phyloP scores from a whole-genome alignment of 2,888 invertebrate species.

The Cheilosia vernalis region DNA sequence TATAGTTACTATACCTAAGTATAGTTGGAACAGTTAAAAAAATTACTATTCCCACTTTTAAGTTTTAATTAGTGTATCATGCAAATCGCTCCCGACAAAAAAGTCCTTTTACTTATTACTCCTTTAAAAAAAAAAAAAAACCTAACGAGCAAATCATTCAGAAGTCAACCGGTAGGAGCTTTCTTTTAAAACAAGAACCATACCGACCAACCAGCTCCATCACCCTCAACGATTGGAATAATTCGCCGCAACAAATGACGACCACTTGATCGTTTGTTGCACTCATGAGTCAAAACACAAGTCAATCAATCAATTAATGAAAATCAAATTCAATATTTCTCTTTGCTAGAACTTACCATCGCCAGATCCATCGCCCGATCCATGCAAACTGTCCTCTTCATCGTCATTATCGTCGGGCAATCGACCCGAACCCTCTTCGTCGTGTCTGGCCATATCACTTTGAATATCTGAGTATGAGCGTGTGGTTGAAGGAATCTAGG shows the following conservation, averaged over 20 bases:
- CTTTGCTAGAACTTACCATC: slow-evolving; percentile 78
- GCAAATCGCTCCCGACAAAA: too few relatives aligned
- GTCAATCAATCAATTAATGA: slow-evolving; percentile 69
- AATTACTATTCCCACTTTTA: too few relatives aligned
- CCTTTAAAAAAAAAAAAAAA: too few relatives aligned
- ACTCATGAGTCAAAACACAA: slow-evolving; percentile 48
- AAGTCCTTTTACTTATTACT: too few relatives aligned
- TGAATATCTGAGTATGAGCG: slow-evolving; percentile 82
- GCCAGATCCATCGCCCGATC: slow-evolving; percentile 82
- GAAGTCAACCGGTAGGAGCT: too few relatives aligned
- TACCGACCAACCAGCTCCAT: too few relatives aligned
- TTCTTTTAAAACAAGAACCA: too few relatives aligned
- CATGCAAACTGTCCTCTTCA: slow-evolving; percentile 81
- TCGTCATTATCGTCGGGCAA: slow-evolving; percentile 80
- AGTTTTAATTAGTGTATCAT: too few relatives aligned
- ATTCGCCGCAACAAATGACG: not conserved
- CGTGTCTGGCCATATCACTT: slow-evolving; percentile 82
- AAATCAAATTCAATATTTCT: slow-evolving; percentile 26
- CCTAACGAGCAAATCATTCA: too few relatives aligned
- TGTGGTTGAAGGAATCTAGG: slow-evolving; percentile 79
- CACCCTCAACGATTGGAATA: not conserved
- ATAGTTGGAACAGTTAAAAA: too few relatives aligned
- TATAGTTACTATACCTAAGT: too few relatives aligned
- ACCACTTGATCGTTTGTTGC: slow-evolving; percentile 2
- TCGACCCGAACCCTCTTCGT: slow-evolving; percentile 81